Base-by-base conservation (phyloP, 2,797 vertebrate species). In the Eulemur mongoz region DNA sequence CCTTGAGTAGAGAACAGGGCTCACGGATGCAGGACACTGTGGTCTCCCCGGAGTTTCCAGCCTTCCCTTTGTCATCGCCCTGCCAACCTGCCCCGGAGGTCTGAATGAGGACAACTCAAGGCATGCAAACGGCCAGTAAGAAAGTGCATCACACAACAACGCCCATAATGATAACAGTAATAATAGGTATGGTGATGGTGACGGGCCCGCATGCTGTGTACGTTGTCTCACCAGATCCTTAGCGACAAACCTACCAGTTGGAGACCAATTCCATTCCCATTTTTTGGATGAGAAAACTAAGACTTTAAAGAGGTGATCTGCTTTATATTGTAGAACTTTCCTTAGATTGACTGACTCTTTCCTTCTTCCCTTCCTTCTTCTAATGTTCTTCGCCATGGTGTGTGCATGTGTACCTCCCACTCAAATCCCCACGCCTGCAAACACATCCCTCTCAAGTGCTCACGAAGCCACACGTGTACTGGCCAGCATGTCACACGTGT, bases 401-500 rank as follows among this genome's bases (percentile, higher is more conserved):
- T 32, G 59, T 0, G 11, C 8, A 12, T 17, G 18, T 17, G 15
- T 4, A 22, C 20, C 32, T 40, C 38, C 72, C 69, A 25, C 40
- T 57, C 78, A 65, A 40, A 54, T 38, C 45, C 89, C 38, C 35
- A 11, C 2, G 25, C 13, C 4, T 65, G 65, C 52, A 48, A 50
- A 17, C 32, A 15, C 38, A 8, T n/a, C 38, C 13, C 17, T 2
- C 23, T 45, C 23, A 20, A 5, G 70, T 0, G 1, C 54, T 50
- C 50, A 7, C 0, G 15, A 23, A 54, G 43, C 25, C 22, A 32
- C 38, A 91, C 6, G 23, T 4, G 5, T 7, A 4, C 32, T 1
- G 38, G 32, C n/a, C 5, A 20, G 67, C 4, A 2, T 7, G 15
- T 78, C 11, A 17, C 4, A 11, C 0, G 2, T 27, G 12, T 2